Base-by-base conservation (phyloP, 2,797 vertebrate species). In the Atherinosoma microstoma region DNA sequence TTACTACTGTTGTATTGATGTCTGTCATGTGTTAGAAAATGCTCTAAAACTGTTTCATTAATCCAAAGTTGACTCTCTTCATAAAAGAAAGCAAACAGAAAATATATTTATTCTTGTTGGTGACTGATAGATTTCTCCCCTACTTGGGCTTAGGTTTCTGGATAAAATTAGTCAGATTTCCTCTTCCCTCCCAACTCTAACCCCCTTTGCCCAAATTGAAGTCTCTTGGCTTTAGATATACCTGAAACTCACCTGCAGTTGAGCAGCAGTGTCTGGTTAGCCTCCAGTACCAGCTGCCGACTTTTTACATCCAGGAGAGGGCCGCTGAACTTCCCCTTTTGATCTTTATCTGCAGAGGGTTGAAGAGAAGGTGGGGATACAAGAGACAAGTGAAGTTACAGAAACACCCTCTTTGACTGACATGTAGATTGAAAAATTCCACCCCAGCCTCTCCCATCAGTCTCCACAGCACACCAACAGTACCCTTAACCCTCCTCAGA, bases 191-290 rank as follows among this genome's bases (percentile, higher is more conserved):
- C 51, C 24, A 29, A 24, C 24, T 29, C 22, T 8, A 30, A 34
- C 16, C 32, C 16, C 22, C 13, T 40, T 60, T 27, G 3, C n/a
- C 2, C n/a, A 20, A 35, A 27, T 5, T 40, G 1, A 2, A 4
- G 1, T 22, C 34, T 56, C 30, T 24, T 56, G 24, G 9, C 22
- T 18, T n/a, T 32, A 40, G 15, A 49, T 57, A 13, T 2, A 71
- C 49, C 56, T 75, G 57, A 79, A 67, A 84, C 93, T 96, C 93
- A 99, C 98, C 96, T 99, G 97, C 98, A 99, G 76, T 93, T 93
- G 85, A 99, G 94, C 78, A 85, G 87, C 75, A 99, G 95, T 13
- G 94, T 95, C 89, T 97, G 93, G 84, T 97, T 96, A 74, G 89
- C 91, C 86, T 96, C 92, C 76, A 97, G 84, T 89, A 98, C 56